Evolutionary conservation across 2,888 invertebrate genomes (phyloP), one percentile per base, ranked within the genome.

Genomic region (Embidobia sp.): DNA sequence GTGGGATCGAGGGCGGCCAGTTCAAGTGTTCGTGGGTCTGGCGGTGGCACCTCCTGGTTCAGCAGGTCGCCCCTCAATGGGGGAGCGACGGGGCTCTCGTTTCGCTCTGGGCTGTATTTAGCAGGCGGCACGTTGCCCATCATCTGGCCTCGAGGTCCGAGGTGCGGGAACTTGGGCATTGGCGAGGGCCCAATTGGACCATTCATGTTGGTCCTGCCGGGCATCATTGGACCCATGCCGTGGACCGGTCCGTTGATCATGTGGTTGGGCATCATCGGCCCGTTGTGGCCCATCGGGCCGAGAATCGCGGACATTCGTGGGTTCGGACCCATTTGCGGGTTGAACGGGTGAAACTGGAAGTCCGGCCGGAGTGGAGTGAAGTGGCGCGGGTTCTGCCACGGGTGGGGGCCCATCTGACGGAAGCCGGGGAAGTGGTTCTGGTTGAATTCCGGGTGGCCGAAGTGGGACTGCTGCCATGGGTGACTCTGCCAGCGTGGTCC

Each of bases 301-400:
- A 87, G 82, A 44, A 87, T 84, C 3, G 85, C 83, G 0, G 84
- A 85, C 75, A 87, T 72, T 7, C 87, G 81, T 2, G 85, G 82
- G 51, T 82, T 85, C 0, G 85, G 85, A 1, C 84, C 85, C 18
- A 87, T 77, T 2, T 77, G 81, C 1, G 86, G 84, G 72, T 85
- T 87, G 22, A 87, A 88, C 5, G 84, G 84, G 16, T 87, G 87
- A 57, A 87, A 88, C 7, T 83, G 84, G 26, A 86, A 88, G 11
- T 89, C 89, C 0, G 88, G 85, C 35, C 89, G 82, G 57, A 89
- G 85, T 0, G 88, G 88, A 0, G 83, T 86, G n/a, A 87, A 88
- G 35, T 87, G 85, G 33, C 89, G 61, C 4, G 88, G 85, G 67
- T 84, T 88, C 33, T 89, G 89, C 89, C 89, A 89, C 0, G 72